phyloP scores from a whole-genome alignment of 2,113 vertebrate genomes.

The Aptenodytes forsteri region DNA sequence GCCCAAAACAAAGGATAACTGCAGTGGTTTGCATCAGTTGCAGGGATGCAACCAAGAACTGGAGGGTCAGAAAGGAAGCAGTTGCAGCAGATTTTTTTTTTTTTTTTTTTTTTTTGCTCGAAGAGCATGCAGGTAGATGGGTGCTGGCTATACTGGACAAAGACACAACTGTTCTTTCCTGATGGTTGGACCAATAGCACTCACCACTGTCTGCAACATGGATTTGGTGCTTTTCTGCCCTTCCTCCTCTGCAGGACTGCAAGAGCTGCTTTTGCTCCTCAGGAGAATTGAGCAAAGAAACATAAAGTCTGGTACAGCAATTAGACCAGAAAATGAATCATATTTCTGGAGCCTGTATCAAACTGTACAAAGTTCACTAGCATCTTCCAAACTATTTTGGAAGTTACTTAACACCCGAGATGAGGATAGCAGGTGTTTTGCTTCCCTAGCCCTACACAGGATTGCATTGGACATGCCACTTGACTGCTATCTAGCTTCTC shows the following conservation, averaged over 20 bases:
- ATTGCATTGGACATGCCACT: neutral
- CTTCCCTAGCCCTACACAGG: neutral
- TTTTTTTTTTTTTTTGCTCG: too few relatives aligned
- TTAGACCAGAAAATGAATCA: constrained; percentile 11
- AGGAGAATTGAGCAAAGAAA: neutral
- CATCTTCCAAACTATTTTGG: neutral
- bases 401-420: neutral
- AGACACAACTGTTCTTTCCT: neutral
- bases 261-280: neutral
- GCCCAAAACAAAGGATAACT: neutral
- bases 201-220: neutral
- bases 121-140: neutral
- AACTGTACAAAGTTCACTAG: neutral
- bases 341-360: neutral
- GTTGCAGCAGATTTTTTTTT: neutral
- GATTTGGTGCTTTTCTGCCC: neutral
- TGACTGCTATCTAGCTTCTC: neutral
- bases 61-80: neutral
- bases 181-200: neutral
- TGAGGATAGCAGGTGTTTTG: neutral
- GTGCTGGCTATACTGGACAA: neutral
- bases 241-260: neutral
- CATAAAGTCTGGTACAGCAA: neutral
- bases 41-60: neutral
- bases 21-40: neutral